Evolutionary conservation across 1,140 invertebrate species (phyloP), one percentile per base, ranked within the genome.

Genomic region (Brachionus rubens): DNA sequence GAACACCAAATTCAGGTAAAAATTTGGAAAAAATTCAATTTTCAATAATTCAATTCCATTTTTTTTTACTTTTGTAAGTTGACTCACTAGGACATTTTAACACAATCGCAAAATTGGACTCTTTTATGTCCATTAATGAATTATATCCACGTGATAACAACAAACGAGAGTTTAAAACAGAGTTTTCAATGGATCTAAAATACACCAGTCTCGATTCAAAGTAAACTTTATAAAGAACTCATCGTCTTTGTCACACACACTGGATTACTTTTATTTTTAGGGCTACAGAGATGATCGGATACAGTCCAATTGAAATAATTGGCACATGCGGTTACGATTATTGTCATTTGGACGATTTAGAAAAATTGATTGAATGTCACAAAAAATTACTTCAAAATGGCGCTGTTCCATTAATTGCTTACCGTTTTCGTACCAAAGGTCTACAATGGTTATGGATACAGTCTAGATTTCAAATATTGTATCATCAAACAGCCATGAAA

Each of bases 171-270:
- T 72, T 72, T 50, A 33, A 24, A 41, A 72, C 28, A 19, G 68
- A 72, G 33, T 72, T 72, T 28, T 72, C 68, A 30, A 72, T 72
- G 68, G 68, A 72, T 14, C 26, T 72, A 33, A 72, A 72, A 54
- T 72, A 50, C 33, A 72, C 68, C 9, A 50, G 46, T 9, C 36
- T 72, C 4, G 68, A 72, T 40, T 72, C 68, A 6, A 72, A 72
- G 65, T 70, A 70, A 24, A 46, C 28, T 50, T 14, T 26, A n/a
- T n/a, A n/a, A n/a, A n/a, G n/a, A n/a, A n/a, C n/a, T n/a, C n/a
- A n/a, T n/a, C n/a, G n/a, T n/a, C n/a, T n/a, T n/a, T n/a, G n/a
- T n/a, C n/a, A n/a, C n/a, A n/a, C n/a, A n/a, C n/a, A n/a, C n/a
- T n/a, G n/a, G n/a, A 1, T 5, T 1, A 21, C 19, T 40, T 24